Conservation (phyloP, 1,140 invertebrate genomes). For the silkworm (Bombyx mori) region ASM3026992v2 NC_085110.1:1427001-1427500, state of each 20-base stretch:
- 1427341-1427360: too few species aligned
- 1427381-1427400: too few species aligned
- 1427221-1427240: conserved; percentile 74
- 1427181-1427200: conserved; percentile 75
- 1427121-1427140: conserved; percentile 56
- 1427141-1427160: conserved; percentile 68
- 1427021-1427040: conserved; percentile 49
- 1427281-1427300: background rate
- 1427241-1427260: conserved; percentile 23
- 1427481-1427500: too few species aligned
- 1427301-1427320: background rate
- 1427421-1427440: too few species aligned
- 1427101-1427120: conserved; percentile 61
- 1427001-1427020: conserved; percentile 78
- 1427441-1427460: too few species aligned
- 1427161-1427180: conserved; percentile 74
- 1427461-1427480: too few species aligned
- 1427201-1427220: conserved; percentile 78
- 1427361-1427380: too few species aligned
- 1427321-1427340: too few species aligned
- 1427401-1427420: too few species aligned
- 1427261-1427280: background rate
- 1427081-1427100: conserved; percentile 63
- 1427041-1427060: conserved; percentile 54
- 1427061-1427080: conserved; percentile 56